Conservation (phyloP, 2,113 vertebrate species). For the Otus sunia region DNA sequence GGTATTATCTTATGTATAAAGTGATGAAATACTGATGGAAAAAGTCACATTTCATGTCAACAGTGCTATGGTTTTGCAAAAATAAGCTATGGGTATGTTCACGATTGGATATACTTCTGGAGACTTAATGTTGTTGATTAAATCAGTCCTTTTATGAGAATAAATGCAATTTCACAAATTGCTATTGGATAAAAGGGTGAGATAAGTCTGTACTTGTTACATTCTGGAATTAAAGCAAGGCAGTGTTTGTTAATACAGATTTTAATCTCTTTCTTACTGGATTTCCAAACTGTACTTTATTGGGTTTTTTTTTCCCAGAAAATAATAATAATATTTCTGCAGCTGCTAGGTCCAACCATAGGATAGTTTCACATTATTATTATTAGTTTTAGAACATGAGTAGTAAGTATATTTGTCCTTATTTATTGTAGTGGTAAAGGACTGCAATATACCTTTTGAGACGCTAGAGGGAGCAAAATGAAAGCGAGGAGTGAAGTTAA, state of each 20-base stretch:
- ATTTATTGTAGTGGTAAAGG: background rate
- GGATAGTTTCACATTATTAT: background rate
- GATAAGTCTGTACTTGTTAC: background rate
- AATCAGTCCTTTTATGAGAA: slow-evolving; percentile 32
- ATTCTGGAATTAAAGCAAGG: background rate
- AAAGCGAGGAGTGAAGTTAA: background rate
- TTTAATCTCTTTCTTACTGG: background rate
- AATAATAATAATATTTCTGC: too few relatives aligned
- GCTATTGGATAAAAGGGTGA: background rate
- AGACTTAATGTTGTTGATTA: background rate
- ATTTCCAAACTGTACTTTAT: background rate
- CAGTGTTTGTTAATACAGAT: background rate
- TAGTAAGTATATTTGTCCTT: accelerated
- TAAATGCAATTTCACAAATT: slow-evolving; percentile 39
- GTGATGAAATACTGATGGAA: slow-evolving; percentile 49
- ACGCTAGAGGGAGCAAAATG: background rate
- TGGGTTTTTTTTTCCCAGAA: background rate
- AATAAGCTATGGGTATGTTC: background rate
- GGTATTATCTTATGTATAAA: background rate
- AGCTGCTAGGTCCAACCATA: accelerated
- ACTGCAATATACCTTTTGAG: accelerated
- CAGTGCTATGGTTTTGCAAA: slow-evolving; percentile 31
- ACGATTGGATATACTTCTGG: background rate
- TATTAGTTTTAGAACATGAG: background rate
- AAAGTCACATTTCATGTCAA: slow-evolving; percentile 21